Evolutionary conservation across 2,888 invertebrate genomes (phyloP).

Genomic region (Ochlodes sylvanus): DNA sequence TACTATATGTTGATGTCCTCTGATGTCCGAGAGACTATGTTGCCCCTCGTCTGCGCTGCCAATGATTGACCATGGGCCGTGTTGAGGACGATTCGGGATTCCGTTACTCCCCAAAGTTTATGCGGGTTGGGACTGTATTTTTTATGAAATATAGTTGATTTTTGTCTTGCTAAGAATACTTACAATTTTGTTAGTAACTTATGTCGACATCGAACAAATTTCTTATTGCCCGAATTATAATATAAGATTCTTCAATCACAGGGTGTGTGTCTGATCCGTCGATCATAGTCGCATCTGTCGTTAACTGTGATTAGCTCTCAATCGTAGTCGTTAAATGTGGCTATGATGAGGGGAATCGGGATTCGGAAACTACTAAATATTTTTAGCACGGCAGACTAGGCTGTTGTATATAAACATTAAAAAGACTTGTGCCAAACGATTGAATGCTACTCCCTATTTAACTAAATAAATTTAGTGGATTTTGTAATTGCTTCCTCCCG

Average conservation of each 20-base stretch:
- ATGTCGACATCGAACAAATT: too few relatives aligned
- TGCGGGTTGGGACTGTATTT: not conserved
- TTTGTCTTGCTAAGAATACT: not conserved
- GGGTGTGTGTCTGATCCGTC: too few relatives aligned
- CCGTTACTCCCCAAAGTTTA: not conserved
- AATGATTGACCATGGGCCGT: slow-evolving; percentile 59
- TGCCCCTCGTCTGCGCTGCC: too few relatives aligned
- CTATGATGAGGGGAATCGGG: too few relatives aligned
- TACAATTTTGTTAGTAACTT: not conserved
- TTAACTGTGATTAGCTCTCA: too few relatives aligned
- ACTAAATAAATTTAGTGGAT: not conserved
- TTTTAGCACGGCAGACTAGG: not conserved
- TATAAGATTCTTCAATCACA: too few relatives aligned
- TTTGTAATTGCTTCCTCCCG: not conserved
- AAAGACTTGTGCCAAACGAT: slow-evolving; percentile 23
- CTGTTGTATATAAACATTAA: slow-evolving; percentile 1
- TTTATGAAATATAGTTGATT: not conserved
- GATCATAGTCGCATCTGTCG: too few relatives aligned
- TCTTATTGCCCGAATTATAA: too few relatives aligned
- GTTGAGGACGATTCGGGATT: slow-evolving; percentile 42
- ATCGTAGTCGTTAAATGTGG: too few relatives aligned
- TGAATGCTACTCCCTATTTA: not conserved
- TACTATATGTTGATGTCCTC: too few relatives aligned
- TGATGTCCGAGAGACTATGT: too few relatives aligned
- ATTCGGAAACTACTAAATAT: not conserved